Conservation (phyloP, 2,113 vertebrate genomes). For the Taurulus bubalis region DNA sequence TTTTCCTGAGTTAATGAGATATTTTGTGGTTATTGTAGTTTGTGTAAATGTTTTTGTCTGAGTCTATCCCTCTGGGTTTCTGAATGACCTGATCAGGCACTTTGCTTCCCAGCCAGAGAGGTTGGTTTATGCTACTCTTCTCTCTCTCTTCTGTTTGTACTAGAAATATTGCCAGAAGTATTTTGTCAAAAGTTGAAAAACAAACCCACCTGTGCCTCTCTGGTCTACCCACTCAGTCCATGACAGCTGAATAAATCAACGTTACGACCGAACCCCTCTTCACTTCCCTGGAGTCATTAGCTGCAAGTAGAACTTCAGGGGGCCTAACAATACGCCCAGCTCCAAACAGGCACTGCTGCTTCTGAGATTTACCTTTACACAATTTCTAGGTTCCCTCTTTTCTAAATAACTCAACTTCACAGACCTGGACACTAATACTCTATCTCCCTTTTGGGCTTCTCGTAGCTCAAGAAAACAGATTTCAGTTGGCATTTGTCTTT, state of each 20-base stretch:
- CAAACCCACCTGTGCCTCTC: not conserved
- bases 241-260: not conserved
- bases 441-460: not conserved
- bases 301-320: not conserved
- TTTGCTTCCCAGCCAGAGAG: not conserved
- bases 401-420: not conserved
- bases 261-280: not conserved
- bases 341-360: not conserved
- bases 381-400: not conserved
- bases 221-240: not conserved
- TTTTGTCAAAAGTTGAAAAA: not conserved
- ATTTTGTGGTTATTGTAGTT: too few species aligned
- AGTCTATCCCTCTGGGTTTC: not conserved
- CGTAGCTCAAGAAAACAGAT: not conserved
- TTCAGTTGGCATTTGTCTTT: not conserved
- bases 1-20: too few species aligned
- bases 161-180: not conserved
- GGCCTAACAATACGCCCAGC: not conserved
- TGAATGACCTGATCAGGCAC: not conserved
- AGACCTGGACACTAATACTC: not conserved
- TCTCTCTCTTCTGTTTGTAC: not conserved
- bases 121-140: not conserved
- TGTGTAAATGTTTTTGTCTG: not conserved
- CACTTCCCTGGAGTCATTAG: not conserved
- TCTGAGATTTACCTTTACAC: not conserved